A percentile compares a stretch with the other conserved stretches of the same genome.
Evolutionary conservation across 92 coral and sea anemone genomes (phyloP).

Genomic region (Siderastrea radians): DNA sequence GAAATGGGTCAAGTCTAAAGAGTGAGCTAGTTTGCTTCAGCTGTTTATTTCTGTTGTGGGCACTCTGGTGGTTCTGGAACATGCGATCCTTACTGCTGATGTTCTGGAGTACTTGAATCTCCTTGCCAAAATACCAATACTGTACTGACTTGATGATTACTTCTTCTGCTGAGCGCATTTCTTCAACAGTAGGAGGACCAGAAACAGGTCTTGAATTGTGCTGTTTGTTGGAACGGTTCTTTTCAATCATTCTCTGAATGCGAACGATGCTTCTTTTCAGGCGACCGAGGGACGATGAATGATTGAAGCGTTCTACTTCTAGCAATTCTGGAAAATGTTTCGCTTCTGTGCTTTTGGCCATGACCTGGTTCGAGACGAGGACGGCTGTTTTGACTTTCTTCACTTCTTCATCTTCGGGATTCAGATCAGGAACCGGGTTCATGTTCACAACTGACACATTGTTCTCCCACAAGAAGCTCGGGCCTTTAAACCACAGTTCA

Average conservation of each 20-base stretch:
- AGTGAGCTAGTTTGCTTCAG: constrained; percentile 40
- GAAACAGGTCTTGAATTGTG: constrained; percentile 23
- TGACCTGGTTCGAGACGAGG: constrained; percentile 20
- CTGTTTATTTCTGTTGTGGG: constrained; percentile 37
- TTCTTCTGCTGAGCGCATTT: constrained; percentile 38
- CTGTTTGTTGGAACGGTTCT: constrained; percentile 51
- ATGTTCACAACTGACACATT: background rate
- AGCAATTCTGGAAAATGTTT: background rate
- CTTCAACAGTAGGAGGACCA: constrained; percentile 52
- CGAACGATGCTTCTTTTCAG: constrained; percentile 56
- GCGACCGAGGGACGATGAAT: constrained; percentile 51
- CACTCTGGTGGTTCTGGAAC: constrained; percentile 47
- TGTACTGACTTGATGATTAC: constrained; percentile 38
- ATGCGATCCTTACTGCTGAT: constrained; percentile 1
- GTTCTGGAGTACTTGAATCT: constrained; percentile 7
- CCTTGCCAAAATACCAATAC: constrained; percentile 22
- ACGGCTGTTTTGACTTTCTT: constrained; percentile 46
- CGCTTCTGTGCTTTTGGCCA: background rate
- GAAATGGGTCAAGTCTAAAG: no score
- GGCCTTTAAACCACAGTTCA: constrained; percentile 33
- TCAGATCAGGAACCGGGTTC: constrained; percentile 25
- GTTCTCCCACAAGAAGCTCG: constrained; percentile 17
- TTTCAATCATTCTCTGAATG: constrained; percentile 60
- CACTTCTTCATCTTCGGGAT: constrained; percentile 61
- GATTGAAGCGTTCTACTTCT: constrained; percentile 25